A percentile compares a stretch with the other conserved stretches of the same genome.
Conservation (phyloP, 2,113 vertebrate genomes). For the Callipepla squamata region DNA sequence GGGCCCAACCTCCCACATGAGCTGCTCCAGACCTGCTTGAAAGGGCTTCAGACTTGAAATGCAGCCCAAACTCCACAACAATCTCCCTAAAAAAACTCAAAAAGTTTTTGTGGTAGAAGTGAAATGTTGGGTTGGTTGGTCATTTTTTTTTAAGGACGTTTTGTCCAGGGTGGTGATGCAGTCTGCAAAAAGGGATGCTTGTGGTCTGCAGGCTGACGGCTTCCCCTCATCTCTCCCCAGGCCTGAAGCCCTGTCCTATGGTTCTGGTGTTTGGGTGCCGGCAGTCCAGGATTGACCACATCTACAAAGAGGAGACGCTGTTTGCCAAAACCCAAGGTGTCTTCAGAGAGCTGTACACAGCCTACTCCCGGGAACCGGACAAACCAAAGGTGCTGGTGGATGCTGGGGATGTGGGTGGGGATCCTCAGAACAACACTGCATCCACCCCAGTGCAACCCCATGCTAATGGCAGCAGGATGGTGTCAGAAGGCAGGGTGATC, state of each 20-base stretch:
- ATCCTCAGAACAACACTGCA: not conserved
- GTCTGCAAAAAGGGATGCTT: fast-evolving
- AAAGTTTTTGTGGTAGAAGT: not conserved
- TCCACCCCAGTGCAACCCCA: not conserved
- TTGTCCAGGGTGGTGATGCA: not conserved
- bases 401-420: not conserved
- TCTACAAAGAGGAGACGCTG: constrained; percentile 94
- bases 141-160: not conserved
- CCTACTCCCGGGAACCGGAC: constrained; percentile 95
- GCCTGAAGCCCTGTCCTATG: constrained; percentile 91
- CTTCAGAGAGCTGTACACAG: constrained; percentile 93
- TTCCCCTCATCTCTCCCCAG: constrained; percentile 57
- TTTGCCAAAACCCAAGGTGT: constrained; percentile 91
- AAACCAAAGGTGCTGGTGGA: constrained; percentile 90
- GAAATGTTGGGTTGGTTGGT: fast-evolving
- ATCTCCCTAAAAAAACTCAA: not conserved
- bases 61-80: not conserved
- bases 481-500: not conserved
- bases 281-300: constrained; percentile 94
- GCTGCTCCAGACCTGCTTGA: not conserved
- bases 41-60: too few species aligned
- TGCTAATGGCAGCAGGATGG: fast-evolving
- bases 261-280: constrained; percentile 95
- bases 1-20: fast-evolving
- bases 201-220: fast-evolving